These are phyloP conservation scores for Leucophenga varia DNA, from an alignment of 1,140 invertebrate genomes.

Conservation along the genomic window DNA sequence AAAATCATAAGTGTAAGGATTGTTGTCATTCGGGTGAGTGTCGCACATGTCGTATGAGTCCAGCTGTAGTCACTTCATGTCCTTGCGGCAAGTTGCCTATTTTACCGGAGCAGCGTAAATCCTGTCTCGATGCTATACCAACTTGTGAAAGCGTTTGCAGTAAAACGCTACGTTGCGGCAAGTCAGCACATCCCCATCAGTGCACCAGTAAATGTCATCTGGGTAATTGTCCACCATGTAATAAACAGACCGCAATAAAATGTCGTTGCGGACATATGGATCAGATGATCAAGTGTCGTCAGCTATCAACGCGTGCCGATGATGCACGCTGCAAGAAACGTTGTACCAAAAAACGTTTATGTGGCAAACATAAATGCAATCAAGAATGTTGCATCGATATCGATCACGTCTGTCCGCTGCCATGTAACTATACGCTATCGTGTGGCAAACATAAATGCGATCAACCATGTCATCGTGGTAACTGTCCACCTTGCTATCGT, in stretches of 20 bases:
- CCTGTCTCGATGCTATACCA: conserved; percentile 84
- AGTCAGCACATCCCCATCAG: conserved; percentile 66
- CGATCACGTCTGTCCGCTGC: conserved; percentile 81
- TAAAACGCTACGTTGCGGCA: conserved; percentile 80
- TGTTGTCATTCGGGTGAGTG: conserved; percentile 73
- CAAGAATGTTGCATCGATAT: conserved; percentile 82
- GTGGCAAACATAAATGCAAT: conserved; percentile 88
- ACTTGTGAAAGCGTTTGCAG: conserved; percentile 80
- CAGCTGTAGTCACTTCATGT: conserved; percentile 71
- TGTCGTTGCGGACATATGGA: conserved; percentile 92
- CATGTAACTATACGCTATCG: conserved; percentile 76
- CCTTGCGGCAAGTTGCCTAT: conserved; percentile 76
- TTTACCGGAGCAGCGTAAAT: conserved; percentile 58
- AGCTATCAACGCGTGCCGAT: conserved; percentile 69
- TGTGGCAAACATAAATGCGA: conserved; percentile 90
- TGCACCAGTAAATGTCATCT: conserved; percentile 73
- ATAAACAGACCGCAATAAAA: conserved; percentile 71
- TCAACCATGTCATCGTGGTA: conserved; percentile 83
- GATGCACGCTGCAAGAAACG: conserved; percentile 82
- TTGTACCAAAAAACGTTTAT: conserved; percentile 80
- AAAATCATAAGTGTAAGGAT: conserved; percentile 73
- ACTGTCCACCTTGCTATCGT: conserved; percentile 80
- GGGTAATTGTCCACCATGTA: conserved; percentile 81
- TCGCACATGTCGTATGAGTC: conserved; percentile 64
- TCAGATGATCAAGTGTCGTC: conserved; percentile 77